Evolutionary conservation across 2,797 vertebrate genomes (phyloP), one percentile per base, ranked within the genome.

Genomic region (Rallus crepitans): DNA sequence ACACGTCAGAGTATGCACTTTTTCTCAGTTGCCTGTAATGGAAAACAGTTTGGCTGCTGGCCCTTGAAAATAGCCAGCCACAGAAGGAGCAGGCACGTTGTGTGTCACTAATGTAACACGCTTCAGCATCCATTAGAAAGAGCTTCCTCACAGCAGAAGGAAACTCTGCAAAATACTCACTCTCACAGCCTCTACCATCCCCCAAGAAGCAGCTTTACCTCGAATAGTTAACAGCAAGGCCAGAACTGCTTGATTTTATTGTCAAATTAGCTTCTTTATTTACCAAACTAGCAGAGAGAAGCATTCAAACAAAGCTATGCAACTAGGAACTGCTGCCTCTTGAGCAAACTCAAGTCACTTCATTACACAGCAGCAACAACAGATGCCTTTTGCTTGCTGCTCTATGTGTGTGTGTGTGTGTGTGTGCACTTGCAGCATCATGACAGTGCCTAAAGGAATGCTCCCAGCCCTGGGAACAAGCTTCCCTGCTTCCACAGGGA

Each of bases 381-480:
- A 85, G 79, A 37, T 86, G 48, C 82, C 20, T 96, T 97, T 39
- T 73, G 40, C 80, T 94, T 12, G 16, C 39, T 95, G 50, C 93
- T 86, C 92, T 53, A 35, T 14, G 2, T 48, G 39, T 39, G 37
- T 37, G 40, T 42, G 40, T 42, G 40, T 42, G 17, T 53, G 35
- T 14, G 2, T 48, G 66, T 89, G 92, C 91, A 93, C 86, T 96
- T 91, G 95, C 69, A 96, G 88, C 78, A 78, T 80, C 30, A 5
- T 78, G 95, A 94, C 72, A 68, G 48, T 24, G 12, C 53, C 72
- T 84, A 73, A 90, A 95, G 90, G 87, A 94, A 92, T 47, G 63
- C 80, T 97, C 96, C 92, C 84, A 94, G 70, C 83, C 84, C 94
- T 87, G 82, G 89, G 68, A 97, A 97, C 82, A 8, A 73, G 83